A percentile compares a stretch with the other conserved stretches of the same genome.
Conservation (phyloP, 1,140 invertebrate genomes). For the Plutomurus gul region DNA sequence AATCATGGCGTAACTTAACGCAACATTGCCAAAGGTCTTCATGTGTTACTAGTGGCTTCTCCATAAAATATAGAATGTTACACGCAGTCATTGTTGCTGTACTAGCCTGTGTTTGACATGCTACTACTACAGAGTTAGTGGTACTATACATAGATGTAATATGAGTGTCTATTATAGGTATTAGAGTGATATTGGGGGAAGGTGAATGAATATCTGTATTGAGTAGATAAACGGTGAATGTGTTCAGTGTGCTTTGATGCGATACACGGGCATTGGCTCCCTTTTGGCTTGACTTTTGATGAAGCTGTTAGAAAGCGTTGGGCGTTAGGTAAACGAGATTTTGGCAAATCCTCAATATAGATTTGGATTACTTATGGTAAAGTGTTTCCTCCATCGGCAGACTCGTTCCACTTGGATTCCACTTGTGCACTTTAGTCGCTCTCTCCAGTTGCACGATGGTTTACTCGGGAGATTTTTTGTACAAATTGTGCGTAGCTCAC, state of each 20-base stretch:
- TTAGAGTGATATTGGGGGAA: neutral
- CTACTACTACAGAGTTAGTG: neutral
- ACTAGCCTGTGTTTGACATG: neutral
- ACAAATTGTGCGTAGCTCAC: neutral
- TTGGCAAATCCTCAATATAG: slow-evolving; percentile 40
- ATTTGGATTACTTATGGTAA: slow-evolving; percentile 37
- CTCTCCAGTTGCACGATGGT: neutral
- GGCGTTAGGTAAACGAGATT: slow-evolving; percentile 33
- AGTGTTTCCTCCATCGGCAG: slow-evolving; percentile 16
- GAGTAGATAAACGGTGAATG: slow-evolving; percentile 1
- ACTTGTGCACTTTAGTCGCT: neutral
- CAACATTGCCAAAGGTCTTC: slow-evolving; percentile 19
- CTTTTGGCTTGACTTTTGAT: neutral
- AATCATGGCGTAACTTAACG: slow-evolving; percentile 18
- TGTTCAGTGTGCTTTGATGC: neutral
- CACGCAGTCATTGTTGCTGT: neutral
- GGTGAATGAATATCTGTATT: slow-evolving; percentile 1
- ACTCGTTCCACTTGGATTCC: slow-evolving; percentile 1
- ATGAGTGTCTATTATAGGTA: neutral
- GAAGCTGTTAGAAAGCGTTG: slow-evolving; percentile 11
- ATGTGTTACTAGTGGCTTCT: slow-evolving; percentile 20
- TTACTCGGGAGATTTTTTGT: neutral
- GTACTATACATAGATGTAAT: neutral
- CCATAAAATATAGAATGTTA: neutral
- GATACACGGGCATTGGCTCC: neutral